Percentiles rank a stretch among this genome's conserved stretches.
These are phyloP conservation scores for Ciconia boyciana DNA, from an alignment of 2,113 vertebrate genomes.

Conservation along the genomic window DNA sequence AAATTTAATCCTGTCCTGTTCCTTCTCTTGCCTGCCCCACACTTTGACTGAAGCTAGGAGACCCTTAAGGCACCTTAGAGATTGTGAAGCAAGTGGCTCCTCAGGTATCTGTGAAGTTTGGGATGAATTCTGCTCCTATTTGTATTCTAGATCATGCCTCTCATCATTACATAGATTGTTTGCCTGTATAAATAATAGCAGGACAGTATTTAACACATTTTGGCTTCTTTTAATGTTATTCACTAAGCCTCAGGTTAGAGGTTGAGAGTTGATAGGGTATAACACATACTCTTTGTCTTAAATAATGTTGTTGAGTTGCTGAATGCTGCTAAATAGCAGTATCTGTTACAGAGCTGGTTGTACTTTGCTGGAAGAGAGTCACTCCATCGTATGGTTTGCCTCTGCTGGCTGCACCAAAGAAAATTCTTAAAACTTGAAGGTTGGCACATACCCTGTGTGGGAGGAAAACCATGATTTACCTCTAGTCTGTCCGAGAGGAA, in stretches of 20 bases:
- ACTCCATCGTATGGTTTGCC: not conserved
- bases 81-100: not conserved
- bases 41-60: not conserved
- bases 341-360: not conserved
- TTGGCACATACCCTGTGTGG: not conserved
- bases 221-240: not conserved
- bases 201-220: not conserved
- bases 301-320: not conserved
- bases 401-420: not conserved
- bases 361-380: not conserved
- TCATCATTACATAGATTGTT: not conserved
- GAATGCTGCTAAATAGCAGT: not conserved
- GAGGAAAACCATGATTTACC: not conserved
- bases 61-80: not conserved
- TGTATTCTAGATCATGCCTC: not conserved
- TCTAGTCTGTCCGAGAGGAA: not conserved
- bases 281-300: not conserved
- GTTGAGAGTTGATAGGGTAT: not conserved
- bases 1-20: not conserved
- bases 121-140: not conserved
- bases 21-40: not conserved
- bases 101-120: not conserved
- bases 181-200: not conserved
- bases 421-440: not conserved
- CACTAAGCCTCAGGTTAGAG: not conserved